Evolutionary conservation across 23 tunicate species (phyloP), one percentile per base, ranked within the genome.

Genomic region (Oikopleura albicans): DNA sequence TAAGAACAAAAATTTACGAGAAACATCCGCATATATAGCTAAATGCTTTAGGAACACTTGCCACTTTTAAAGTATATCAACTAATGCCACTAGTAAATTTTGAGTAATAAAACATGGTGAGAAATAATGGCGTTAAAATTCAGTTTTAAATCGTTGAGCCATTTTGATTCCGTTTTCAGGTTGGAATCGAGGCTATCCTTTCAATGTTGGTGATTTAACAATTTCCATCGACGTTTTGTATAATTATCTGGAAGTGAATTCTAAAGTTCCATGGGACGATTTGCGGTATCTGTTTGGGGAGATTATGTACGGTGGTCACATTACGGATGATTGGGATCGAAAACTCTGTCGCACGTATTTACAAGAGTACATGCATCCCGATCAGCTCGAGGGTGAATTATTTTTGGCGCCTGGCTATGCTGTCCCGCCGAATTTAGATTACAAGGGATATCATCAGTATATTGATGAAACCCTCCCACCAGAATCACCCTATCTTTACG

Each of bases 261-360:
- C 97, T 8, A 95, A 95, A 88, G 99, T 95, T 27, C 99, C 99
- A 8, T 95, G 99, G 99, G 88, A 95, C 75, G 99, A 95, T 63
- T 75, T 95, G 83, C n/a, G n/a, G 0, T 95, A 95, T 57, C 79
- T 95, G 83, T 95, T 95, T 76, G 96, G 99, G 41, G 99, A 95
- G 87, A 95, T 95, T 71, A 95, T 95, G 99, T 95, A 95, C 88
- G 99, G 99, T 27, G 99, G 99, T 16, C 99, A 95, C 83, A 95
- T 95, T 76, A 95, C 99, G 36, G 99, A 95, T 84, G 99, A 95
- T 84, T 95, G 99, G 99, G 99, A 95, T 59, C 83, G 99, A 66
- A 88, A 87, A 41, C 86, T 95, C 41, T 95, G 99, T 57, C 83
- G 84, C 40, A 90, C 99, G 33, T 95, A 95, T 85, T 84, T 95